Conservation (phyloP, 2,888 invertebrate genomes). For the Dysmachus trigonus region DNA sequence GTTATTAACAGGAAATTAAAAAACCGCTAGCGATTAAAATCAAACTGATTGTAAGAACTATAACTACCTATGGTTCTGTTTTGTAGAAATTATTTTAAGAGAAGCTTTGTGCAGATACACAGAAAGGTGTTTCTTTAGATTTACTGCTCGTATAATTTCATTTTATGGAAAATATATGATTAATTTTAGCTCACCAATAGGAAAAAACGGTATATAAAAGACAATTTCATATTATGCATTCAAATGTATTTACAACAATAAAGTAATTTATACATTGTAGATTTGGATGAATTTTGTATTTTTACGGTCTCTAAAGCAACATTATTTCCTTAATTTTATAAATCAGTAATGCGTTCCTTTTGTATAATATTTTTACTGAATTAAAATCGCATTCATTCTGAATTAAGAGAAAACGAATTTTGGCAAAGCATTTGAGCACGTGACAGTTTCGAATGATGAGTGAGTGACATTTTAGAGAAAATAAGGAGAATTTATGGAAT, state of each 20-base stretch:
- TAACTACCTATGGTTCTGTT: background rate
- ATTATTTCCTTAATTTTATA: background rate
- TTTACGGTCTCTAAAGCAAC: background rate
- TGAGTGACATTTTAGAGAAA: no score
- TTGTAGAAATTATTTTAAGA: slow-evolving; percentile 26
- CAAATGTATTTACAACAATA: slow-evolving; percentile 43
- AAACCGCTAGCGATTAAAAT: slow-evolving; percentile 2
- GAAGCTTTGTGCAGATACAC: slow-evolving; percentile 12
- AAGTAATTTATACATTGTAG: slow-evolving; percentile 43
- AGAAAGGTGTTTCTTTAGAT: background rate
- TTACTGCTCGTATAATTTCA: background rate
- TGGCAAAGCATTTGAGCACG: no score
- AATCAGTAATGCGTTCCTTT: background rate
- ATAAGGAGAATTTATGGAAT: no score
- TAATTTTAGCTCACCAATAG: slow-evolving; percentile 8
- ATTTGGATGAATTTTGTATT: background rate
- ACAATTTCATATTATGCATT: slow-evolving; percentile 37
- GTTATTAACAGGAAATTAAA: background rate
- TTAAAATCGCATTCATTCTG: no score
- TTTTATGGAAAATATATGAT: background rate
- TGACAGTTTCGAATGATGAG: background rate
- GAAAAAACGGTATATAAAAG: slow-evolving; percentile 30
- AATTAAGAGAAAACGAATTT: no score
- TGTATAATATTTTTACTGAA: no score
- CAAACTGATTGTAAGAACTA: background rate